Base-by-base conservation (phyloP, 2,888 invertebrate species). In the Diogma glabrata region DNA sequence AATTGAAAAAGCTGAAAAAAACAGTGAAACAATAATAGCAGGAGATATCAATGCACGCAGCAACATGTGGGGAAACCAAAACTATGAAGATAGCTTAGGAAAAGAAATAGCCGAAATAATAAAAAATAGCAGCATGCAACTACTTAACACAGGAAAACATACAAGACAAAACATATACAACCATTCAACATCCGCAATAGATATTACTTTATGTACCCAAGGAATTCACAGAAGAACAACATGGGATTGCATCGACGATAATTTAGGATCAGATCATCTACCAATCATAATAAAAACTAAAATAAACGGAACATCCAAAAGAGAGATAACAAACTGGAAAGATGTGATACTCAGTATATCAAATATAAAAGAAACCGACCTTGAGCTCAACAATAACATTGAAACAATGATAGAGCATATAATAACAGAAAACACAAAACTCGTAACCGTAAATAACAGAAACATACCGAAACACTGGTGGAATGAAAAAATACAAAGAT, bases 21-120 rank as follows among this genome's bases (percentile, higher is more conserved):
- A 38, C 3, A 10, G 16, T 19, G 19, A 5, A 38, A 38, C 38
- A 38, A n/a, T 38, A 38, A 38, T 38, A 38, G 38, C 38, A n/a
- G 38, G 16, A 38, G 38, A 38, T 16, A 38, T 38, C 16, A 38
- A 33, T 38, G n/a, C n/a, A n/a, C n/a, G n/a, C n/a, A n/a, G n/a
- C n/a, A n/a, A n/a, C n/a, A n/a, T n/a, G n/a, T n/a, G 38, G 12
- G 38, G 19, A 38, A 19, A 9, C 6, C 16, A 38, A 7, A 14
- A 19, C 14, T 17, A 9, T 3, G 16, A 14, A 38, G 8, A 38
- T 16, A 38, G 16, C 6, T 14, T 16, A 16, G 16, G 16, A 16
- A 38, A 14, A 38, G 19, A 9, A 16, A 38, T 38, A 3, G 10
- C 38, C 16, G 38, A 9, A 38, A 38, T 38, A 9, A 38, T 14